Evolutionary conservation across 2,797 vertebrate genomes (phyloP), one percentile per base, ranked within the genome.

Genomic region (Falco peregrinus): DNA sequence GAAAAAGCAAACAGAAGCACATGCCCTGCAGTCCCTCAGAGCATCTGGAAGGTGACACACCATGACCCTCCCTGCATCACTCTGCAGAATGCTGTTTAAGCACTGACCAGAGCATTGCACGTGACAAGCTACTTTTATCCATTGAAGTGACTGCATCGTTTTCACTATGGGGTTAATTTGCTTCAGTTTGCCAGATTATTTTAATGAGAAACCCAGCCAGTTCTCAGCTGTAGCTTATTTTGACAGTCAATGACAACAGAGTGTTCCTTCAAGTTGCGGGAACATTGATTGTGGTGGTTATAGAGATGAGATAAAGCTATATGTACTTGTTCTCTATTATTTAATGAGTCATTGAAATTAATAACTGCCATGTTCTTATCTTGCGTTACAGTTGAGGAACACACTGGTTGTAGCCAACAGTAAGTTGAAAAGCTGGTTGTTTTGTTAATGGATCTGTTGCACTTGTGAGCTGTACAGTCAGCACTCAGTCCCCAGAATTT

Each of bases 331-430:
- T 95, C 90, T 83, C 82, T 94, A 59, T 61, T 96, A 94, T 96
- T 96, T 96, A 97, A 91, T 94, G 95, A 96, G 90, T 95, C 90
- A 93, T 80, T 91, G 69, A 81, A 96, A 96, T 96, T 97, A 97
- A 96, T 94, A 97, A 97, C 97, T 96, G 96, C n/a, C 90, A 1
- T 78, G 80, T 94, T 93, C 93, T 97, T 97, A 97, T 97, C 97
- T 96, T 92, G 65, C 67, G 86, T 65, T 94, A 50, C 96, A 94
- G 96, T 88, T 86, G 71, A 96, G 87, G 93, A 96, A 93, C 79
- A 95, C 94, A 87, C 39, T 89, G 80, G 87, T 93, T 95, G 50
- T 75, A 95, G 96, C 86, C 91, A 96, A 96, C 84, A 95, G 76
- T 75, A 92, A 96, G 89, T 39, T 89, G 90, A 96, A 96, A 96